These are phyloP conservation scores for Oryzias curvinotus DNA, from an alignment of 2,113 vertebrate species.

Conservation along the genomic window DNA sequence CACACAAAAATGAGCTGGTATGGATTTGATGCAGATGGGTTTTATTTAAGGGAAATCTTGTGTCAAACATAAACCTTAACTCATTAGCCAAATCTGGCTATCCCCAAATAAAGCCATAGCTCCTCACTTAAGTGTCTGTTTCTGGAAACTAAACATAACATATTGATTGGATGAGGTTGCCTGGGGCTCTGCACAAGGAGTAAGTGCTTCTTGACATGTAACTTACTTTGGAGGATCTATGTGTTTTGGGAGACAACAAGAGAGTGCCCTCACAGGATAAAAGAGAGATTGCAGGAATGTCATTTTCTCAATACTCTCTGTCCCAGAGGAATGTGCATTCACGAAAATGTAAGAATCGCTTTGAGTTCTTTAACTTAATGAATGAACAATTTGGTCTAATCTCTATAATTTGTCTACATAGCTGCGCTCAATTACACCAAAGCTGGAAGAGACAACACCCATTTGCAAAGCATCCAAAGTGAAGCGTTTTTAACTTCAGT, in stretches of 20 bases:
- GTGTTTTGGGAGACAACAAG: constrained; percentile 17
- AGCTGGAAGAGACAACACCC: too few species aligned
- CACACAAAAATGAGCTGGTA: constrained; percentile 28
- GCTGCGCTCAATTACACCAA: too few species aligned
- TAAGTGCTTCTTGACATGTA: constrained; percentile 20
- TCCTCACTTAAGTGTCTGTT: constrained; percentile 14
- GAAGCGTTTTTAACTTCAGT: too few species aligned
- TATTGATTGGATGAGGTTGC: constrained; percentile 28
- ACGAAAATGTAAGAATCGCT: constrained; percentile 12
- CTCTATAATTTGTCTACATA: background rate
- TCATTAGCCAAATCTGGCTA: constrained; percentile 13
- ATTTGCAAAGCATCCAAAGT: too few species aligned
- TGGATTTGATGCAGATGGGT: constrained; percentile 21
- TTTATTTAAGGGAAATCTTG: constrained; percentile 2
- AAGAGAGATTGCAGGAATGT: constrained; percentile 1
- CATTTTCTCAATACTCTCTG: background rate
- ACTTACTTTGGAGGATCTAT: constrained; percentile 17
- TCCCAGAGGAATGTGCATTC: constrained; percentile 3
- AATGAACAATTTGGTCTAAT: constrained; percentile 6
- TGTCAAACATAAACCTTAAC: constrained; percentile 4
- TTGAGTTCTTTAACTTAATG: constrained; percentile 1
- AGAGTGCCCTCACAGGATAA: constrained; percentile 12
- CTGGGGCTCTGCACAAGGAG: constrained; percentile 10
- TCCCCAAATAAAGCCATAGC: constrained; percentile 11
- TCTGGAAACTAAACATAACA: constrained; percentile 33